A percentile compares a stretch with the other conserved stretches of the same genome.
Evolutionary conservation across 2,113 vertebrate genomes (phyloP).

Genomic region (Furnarius figulus): DNA sequence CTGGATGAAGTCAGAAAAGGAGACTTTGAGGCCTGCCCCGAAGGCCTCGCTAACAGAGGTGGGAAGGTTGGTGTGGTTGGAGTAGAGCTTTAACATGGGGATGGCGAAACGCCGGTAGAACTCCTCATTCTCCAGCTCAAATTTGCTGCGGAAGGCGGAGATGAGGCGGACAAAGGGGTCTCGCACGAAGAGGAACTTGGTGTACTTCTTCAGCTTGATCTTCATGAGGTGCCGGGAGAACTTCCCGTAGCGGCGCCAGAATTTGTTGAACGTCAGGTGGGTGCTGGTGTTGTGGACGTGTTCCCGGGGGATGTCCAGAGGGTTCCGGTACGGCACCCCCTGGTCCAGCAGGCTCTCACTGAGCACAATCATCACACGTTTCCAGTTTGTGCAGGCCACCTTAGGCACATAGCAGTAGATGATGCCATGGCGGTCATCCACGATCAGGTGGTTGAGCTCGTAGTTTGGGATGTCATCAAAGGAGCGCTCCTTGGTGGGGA

Average conservation of each 20-base stretch:
- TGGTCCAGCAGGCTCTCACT: slow-evolving; percentile 88
- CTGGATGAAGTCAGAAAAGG: slow-evolving; percentile 92
- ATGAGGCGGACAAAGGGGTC: slow-evolving; percentile 97
- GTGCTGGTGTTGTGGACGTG: slow-evolving; percentile 90
- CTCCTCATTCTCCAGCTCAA: slow-evolving; percentile 89
- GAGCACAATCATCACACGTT: slow-evolving; percentile 95
- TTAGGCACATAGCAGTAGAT: slow-evolving; percentile 99
- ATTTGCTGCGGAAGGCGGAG: slow-evolving; percentile 96
- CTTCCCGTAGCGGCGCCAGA: slow-evolving; percentile 94
- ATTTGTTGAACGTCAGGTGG: slow-evolving; percentile 96
- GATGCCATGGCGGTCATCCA: slow-evolving; percentile 93
- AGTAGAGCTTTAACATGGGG: slow-evolving; percentile 87
- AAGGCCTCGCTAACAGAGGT: slow-evolving; percentile 87
- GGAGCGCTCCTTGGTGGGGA: slow-evolving; percentile 89
- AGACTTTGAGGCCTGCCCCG: slow-evolving; percentile 81
- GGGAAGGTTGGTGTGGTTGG: slow-evolving; percentile 85
- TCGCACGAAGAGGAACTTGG: slow-evolving; percentile 95
- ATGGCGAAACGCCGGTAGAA: slow-evolving; percentile 90
- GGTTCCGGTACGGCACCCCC: slow-evolving; percentile 86
- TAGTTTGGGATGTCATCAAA: slow-evolving; percentile 98
- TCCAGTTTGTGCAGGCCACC: slow-evolving; percentile 98
- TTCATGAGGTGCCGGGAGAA: slow-evolving; percentile 96
- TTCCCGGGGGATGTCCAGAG: slow-evolving; percentile 85
- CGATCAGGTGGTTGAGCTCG: slow-evolving; percentile 94
- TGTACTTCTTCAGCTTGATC: slow-evolving; percentile 95